Conservation (phyloP, 2,888 invertebrate species). For the Fragum fragum region DNA sequence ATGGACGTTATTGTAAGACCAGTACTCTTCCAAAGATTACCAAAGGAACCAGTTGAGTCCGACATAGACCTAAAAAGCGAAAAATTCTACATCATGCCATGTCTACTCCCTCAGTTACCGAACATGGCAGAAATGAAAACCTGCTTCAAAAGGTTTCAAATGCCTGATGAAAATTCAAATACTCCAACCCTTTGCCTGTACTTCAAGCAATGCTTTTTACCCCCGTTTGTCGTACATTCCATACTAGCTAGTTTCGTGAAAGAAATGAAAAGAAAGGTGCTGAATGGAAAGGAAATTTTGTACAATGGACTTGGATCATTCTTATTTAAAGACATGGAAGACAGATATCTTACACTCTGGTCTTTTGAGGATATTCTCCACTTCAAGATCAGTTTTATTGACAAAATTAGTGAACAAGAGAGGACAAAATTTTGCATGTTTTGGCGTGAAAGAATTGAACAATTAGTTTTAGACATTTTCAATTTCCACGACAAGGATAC, state of each 20-base stretch:
- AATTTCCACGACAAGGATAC: slow-evolving; percentile 1
- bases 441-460: background rate
- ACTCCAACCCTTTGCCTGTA: slow-evolving; percentile 8
- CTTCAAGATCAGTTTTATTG: background rate
- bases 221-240: background rate
- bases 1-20: slow-evolving; percentile 25
- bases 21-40: background rate
- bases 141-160: background rate
- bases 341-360: background rate
- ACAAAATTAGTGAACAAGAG: background rate
- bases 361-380: background rate
- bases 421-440: background rate
- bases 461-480: background rate
- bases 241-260: background rate
- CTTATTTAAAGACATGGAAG: background rate
- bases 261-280: background rate
- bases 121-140: too few relatives aligned
- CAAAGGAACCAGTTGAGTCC: background rate
- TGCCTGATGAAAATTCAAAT: background rate
- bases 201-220: background rate
- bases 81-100: slow-evolving; percentile 12
- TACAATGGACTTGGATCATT: slow-evolving; percentile 1
- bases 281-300: background rate
- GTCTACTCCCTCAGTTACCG: background rate
- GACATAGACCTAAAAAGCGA: background rate